Percentiles rank a stretch among this genome's conserved stretches.
Evolutionary conservation across 2,888 invertebrate genomes (phyloP).

Genomic region (Schizaphis graminum): DNA sequence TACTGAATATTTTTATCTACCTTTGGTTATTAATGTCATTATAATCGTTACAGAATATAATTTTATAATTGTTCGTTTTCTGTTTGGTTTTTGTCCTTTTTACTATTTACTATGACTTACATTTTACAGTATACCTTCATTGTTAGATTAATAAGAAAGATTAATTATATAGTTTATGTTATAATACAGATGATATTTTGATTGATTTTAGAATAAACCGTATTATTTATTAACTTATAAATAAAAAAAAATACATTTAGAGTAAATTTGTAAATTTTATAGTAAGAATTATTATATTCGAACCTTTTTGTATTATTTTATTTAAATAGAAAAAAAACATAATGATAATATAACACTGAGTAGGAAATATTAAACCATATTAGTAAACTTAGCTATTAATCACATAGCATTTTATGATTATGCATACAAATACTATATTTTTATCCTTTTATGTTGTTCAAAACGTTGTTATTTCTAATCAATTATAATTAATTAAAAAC

Average conservation of each 20-base stretch:
- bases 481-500: conserved; percentile 12
- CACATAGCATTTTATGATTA: background rate
- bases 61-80: background rate
- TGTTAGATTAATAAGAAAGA: background rate
- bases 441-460: conserved; percentile 20
- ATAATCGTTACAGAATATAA: background rate
- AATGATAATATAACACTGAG: background rate
- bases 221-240: no score
- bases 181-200: background rate
- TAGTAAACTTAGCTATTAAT: conserved; percentile 18
- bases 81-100: background rate
- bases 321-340: background rate
- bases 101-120: background rate
- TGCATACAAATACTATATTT: background rate
- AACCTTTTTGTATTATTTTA: background rate
- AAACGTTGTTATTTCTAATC: no score
- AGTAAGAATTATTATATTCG: background rate
- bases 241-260: background rate
- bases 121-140: background rate
- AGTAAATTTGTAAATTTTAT: background rate
- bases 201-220: background rate
- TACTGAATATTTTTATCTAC: background rate
- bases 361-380: background rate
- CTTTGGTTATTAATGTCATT: no score
- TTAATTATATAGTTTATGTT: background rate